Percentiles rank a stretch among this genome's conserved stretches.
Conservation (phyloP, 2,797 vertebrate species). For the Lepilemur ruficaudatus region DNA sequence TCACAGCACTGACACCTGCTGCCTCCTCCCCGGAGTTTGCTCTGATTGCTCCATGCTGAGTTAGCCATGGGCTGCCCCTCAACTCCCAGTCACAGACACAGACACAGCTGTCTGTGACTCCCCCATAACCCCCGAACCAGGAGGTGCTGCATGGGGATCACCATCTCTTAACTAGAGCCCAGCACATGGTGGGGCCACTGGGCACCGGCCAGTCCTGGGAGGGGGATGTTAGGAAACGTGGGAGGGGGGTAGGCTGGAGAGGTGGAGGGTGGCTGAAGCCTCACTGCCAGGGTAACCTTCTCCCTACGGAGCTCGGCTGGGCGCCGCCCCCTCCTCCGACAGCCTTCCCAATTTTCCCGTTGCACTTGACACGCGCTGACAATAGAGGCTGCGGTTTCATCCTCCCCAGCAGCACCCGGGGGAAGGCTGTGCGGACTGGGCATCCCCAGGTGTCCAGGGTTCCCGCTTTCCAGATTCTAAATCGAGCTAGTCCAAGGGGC, state of each 20-base stretch:
- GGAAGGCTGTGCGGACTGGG: not conserved
- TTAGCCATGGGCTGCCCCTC: not conserved
- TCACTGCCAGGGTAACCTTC: conserved; percentile 45
- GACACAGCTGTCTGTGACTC: not conserved
- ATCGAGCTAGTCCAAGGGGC: not conserved
- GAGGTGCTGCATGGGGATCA: not conserved
- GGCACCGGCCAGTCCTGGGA: not conserved
- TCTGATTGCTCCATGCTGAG: not conserved
- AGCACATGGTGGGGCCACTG: not conserved
- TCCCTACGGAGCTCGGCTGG: conserved; percentile 76
- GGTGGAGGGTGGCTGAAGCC: not conserved
- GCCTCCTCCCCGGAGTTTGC: not conserved
- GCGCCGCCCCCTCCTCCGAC: conserved; percentile 63
- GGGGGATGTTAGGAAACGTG: not conserved
- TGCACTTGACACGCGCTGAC: conserved; percentile 59
- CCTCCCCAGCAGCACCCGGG: conserved; percentile 1
- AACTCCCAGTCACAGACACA: too few relatives aligned
- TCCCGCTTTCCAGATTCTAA: not conserved
- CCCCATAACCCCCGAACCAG: not conserved
- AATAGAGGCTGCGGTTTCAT: conserved; percentile 63
- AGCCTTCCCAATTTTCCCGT: conserved; percentile 63
- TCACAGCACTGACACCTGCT: not conserved
- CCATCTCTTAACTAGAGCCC: not conserved
- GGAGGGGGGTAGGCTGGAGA: not conserved
- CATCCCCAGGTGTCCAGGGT: conserved; percentile 1